Evolutionary conservation across 2,113 vertebrate species (phyloP).

Genomic region (Promerops cafer): DNA sequence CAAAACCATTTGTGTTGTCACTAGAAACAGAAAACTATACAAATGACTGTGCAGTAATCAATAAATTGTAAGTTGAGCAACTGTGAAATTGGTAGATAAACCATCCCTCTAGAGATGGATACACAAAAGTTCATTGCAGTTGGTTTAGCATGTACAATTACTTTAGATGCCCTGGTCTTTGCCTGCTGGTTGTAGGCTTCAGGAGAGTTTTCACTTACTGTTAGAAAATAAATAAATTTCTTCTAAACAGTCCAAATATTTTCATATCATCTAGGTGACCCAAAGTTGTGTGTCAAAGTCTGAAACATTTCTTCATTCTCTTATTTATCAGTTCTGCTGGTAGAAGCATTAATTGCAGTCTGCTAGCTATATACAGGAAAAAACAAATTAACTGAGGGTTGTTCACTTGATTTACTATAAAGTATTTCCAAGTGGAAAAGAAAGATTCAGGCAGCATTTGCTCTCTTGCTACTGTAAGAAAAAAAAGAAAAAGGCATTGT

Average conservation of each 20-base stretch:
- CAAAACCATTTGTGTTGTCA: not conserved
- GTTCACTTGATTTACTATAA: not conserved
- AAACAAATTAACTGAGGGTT: not conserved
- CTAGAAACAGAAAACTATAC: not conserved
- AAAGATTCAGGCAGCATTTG: slow-evolving; percentile 11
- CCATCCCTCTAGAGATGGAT: not conserved
- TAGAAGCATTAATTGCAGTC: not conserved
- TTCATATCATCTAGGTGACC: not conserved
- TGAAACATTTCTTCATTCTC: not conserved
- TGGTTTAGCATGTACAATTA: not conserved
- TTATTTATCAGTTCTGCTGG: not conserved
- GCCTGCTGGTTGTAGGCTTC: not conserved
- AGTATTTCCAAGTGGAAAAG: not conserved
- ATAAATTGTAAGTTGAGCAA: not conserved
- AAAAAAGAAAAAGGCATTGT: not conserved
- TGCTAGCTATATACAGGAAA: not conserved
- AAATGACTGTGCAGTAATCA: not conserved
- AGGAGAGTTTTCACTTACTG: not conserved
- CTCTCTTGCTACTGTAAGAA: not conserved
- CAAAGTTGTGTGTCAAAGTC: not conserved
- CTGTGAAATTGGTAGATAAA: not conserved
- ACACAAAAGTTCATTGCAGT: not conserved
- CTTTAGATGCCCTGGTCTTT: not conserved
- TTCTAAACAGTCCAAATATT: not conserved
- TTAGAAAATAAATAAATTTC: not conserved